Evolutionary conservation across 2,113 vertebrate species (phyloP).

Genomic region (Microtus montanus): DNA sequence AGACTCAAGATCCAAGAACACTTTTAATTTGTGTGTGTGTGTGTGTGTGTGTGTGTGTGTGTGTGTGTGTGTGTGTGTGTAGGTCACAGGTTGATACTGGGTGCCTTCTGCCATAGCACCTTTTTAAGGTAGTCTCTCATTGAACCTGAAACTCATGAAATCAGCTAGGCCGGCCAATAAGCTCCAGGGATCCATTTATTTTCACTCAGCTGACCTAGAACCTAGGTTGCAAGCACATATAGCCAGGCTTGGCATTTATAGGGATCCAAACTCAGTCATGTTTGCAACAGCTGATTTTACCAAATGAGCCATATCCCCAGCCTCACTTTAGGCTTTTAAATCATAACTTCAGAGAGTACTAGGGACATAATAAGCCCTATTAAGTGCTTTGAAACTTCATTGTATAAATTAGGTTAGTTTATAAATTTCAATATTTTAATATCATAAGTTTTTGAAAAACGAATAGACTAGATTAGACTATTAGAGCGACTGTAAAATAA

Average conservation of each 20-base stretch:
- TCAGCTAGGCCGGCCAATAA: neutral
- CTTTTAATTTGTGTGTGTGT: neutral
- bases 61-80: neutral
- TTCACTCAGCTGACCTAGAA: neutral
- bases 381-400: neutral
- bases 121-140: neutral
- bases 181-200: neutral
- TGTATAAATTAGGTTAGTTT: constrained; percentile 27
- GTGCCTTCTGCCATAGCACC: neutral
- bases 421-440: constrained; percentile 38
- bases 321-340: neutral
- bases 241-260: neutral
- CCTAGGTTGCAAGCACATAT: neutral
- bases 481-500: constrained; percentile 30
- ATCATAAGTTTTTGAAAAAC: neutral
- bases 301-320: neutral
- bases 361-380: neutral
- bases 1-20: neutral
- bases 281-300: neutral
- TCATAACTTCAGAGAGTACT: neutral
- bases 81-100: neutral
- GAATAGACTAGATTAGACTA: neutral
- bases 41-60: neutral
- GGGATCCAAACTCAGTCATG: neutral
- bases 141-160: neutral